phyloP scores from a whole-genome alignment of 1,140 invertebrate genomes.

The Drosophila seguyi region DNA sequence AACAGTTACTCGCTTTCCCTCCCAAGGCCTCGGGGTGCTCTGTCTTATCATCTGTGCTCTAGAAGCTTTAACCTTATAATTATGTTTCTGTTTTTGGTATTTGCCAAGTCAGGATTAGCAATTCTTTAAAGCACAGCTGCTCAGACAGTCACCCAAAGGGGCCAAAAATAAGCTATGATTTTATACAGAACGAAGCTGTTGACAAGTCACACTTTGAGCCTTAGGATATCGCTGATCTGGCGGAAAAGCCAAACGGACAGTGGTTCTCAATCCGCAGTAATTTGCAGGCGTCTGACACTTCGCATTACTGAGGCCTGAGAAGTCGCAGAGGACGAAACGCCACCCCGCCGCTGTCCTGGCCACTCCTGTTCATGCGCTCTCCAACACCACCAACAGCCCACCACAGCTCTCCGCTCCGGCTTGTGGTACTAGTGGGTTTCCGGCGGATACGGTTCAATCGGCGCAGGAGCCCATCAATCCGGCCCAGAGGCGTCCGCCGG shows the following conservation, averaged over 20 bases:
- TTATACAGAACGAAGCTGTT: neutral
- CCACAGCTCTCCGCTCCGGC: neutral
- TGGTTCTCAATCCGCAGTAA: constrained; percentile 15
- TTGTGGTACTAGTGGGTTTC: neutral
- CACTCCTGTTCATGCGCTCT: constrained; percentile 28
- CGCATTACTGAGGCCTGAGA: neutral
- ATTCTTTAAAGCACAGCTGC: neutral
- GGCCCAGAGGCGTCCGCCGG: constrained; percentile 10
- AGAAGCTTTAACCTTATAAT: neutral
- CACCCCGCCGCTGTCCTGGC: constrained; percentile 1
- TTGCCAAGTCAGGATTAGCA: neutral
- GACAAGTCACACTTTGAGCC: neutral
- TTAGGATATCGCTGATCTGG: neutral
- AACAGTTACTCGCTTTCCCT: neutral
- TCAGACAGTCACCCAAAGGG: too few relatives aligned
- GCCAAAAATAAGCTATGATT: neutral
- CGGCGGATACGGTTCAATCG: constrained; percentile 26
- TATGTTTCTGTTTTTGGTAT: neutral
- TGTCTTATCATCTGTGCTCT: neutral
- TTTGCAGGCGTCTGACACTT: constrained; percentile 7
- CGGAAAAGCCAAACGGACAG: neutral
- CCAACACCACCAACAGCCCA: neutral
- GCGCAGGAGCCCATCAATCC: constrained; percentile 22
- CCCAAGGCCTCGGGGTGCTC: neutral
- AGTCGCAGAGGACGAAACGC: neutral